Percentiles rank a stretch among this genome's conserved stretches.
Evolutionary conservation across 2,113 vertebrate species (phyloP).

Genomic region (Strigops habroptila): DNA sequence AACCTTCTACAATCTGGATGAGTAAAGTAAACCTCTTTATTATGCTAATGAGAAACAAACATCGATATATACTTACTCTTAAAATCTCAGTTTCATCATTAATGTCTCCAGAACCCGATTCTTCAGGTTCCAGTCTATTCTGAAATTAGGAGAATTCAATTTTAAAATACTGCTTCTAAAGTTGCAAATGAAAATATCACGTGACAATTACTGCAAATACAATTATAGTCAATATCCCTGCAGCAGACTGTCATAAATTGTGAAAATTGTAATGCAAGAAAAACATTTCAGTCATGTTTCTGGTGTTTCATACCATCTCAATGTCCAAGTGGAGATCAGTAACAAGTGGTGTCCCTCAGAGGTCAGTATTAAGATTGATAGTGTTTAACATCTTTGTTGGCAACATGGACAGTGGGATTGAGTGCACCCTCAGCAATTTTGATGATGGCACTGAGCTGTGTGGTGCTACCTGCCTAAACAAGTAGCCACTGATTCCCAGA

Average conservation of each 20-base stretch:
- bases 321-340: not conserved
- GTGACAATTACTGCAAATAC: not conserved
- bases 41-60: not conserved
- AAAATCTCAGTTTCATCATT: conserved; percentile 39
- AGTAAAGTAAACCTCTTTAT: not conserved
- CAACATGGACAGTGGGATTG: not conserved
- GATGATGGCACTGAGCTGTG: not conserved
- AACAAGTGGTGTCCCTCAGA: not conserved
- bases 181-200: not conserved
- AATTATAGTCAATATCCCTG: not conserved
- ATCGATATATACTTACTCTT: conserved; percentile 55
- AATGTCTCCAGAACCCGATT: conserved; percentile 72
- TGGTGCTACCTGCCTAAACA: not conserved
- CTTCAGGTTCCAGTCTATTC: conserved; percentile 76
- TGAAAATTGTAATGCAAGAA: not conserved
- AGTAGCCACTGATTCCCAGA: not conserved
- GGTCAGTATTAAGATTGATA: not conserved
- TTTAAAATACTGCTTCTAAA: not conserved
- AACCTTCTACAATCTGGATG: not conserved
- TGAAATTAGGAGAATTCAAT: conserved; percentile 51
- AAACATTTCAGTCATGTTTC: not conserved
- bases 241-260: not conserved
- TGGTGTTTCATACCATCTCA: not conserved
- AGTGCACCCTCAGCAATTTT: not conserved
- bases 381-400: not conserved